phyloP scores from a whole-genome alignment of 2,797 vertebrate species.

The Myotis findleyi region DNA sequence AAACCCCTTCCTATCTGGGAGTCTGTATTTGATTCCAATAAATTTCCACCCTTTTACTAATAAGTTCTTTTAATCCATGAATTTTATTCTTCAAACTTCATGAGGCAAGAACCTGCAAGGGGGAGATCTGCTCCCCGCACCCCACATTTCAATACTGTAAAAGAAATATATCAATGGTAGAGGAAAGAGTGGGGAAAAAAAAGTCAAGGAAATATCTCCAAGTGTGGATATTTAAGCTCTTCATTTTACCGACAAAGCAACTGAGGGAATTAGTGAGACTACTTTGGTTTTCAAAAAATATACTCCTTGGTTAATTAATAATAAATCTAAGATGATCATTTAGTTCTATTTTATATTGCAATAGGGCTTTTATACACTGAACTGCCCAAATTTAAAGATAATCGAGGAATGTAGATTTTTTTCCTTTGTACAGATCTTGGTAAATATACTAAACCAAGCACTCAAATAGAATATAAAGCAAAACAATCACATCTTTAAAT shows the following conservation, averaged over 20 bases:
- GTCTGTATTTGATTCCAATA: no score
- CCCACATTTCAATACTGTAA: neutral
- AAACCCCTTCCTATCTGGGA: no score
- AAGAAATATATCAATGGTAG: neutral
- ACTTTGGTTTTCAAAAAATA: neutral
- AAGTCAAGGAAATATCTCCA: neutral
- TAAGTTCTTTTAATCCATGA: no score
- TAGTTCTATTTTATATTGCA: neutral
- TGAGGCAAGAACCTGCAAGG: no score
- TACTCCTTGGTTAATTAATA: neutral
- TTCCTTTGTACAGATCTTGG: neutral
- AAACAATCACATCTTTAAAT: neutral
- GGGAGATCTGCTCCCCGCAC: no score
- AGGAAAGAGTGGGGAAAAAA: neutral
- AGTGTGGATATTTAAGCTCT: neutral
- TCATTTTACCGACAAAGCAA: neutral
- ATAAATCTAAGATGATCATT: neutral
- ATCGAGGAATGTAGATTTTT: neutral
- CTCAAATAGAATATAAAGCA: neutral
- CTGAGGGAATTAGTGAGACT: neutral
- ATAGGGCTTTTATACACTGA: neutral
- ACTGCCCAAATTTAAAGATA: neutral
- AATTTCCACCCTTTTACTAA: no score
- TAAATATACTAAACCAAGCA: conserved; percentile 36
- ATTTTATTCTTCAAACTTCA: no score